Base-by-base conservation (phyloP, 2,888 invertebrate genomes). In the Ornithoptera priamus region DNA sequence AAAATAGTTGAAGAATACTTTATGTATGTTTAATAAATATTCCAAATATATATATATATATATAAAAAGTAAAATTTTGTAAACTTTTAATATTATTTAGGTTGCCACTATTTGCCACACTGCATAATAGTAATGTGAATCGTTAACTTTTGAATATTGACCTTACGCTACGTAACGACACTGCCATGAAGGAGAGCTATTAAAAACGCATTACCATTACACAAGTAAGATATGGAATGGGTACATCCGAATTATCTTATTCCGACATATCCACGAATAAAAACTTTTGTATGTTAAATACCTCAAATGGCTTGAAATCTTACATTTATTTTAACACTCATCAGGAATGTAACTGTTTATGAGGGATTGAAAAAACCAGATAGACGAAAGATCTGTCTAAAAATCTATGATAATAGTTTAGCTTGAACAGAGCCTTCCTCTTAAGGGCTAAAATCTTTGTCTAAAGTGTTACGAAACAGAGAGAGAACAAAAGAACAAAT, bases 201-300 rank as follows among this genome's bases (percentile, higher is more conserved):
- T 69, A 61, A 69, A 69, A 69, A 53, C 56, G 24, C 42, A 68
- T 69, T 65, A 61, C 15, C 67, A 57, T 62, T 30, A 57, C n/a
- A 42, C 17, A 71, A n/a, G 39, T 17, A 46, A 15, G 57, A 42
- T 18, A 59, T 46, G 10, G 36, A 67, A 63, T n/a, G 39, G 20
- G 12, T 8, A 57, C 57, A 57, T 10, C n/a, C 53, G 17, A 57
- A 57, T 20, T n/a, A 20, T 18, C 50, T 18, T 50, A 50, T 50
- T 18, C 50, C 17, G 50, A 15, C 50, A 50, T 18, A 50, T 50
- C 15, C 17, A 15, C 18, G 18, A 50, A 17, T 17, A 17, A 50
- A 18, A 50, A 50, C 15, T 15, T 50, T 50, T 50, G 1, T 17
- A 50, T 15, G 0, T 50, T 5, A 1, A 17, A 12, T 15, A 5